A percentile compares a stretch with the other conserved stretches of the same genome.
phyloP scores from a whole-genome alignment of 1,140 invertebrate species.

The Helicoverpa armigera region DNA sequence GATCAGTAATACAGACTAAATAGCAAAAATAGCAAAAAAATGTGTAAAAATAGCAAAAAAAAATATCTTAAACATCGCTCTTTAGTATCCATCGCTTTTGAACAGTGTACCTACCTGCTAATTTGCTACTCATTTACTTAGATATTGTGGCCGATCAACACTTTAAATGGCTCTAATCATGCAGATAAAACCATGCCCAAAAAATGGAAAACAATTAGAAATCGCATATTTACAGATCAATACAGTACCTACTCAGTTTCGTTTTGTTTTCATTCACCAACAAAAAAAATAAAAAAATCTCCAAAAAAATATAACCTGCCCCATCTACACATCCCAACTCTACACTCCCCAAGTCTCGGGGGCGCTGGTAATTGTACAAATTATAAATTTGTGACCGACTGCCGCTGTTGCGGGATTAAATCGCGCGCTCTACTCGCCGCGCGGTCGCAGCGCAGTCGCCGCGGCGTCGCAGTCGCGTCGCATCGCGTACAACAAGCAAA shows the following conservation, averaged over 20 bases:
- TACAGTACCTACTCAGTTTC: no score
- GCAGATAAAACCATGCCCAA: no score
- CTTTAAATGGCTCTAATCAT: no score
- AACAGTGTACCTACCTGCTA: no score
- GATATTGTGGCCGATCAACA: no score
- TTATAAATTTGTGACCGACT: constrained; percentile 83
- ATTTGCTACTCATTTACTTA: no score
- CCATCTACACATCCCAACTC: constrained; percentile 56
- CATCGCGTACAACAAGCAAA: neutral
- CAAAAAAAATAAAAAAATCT: neutral
- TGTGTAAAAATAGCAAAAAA: neutral
- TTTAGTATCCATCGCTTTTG: no score
- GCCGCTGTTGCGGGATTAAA: constrained; percentile 67
- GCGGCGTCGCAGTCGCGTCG: constrained; percentile 52
- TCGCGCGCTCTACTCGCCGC: constrained; percentile 56
- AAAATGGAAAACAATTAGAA: no score
- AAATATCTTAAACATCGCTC: neutral
- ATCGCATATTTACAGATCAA: no score
- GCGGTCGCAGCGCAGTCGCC: constrained; percentile 51
- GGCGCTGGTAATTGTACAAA: constrained; percentile 81
- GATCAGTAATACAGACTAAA: no score
- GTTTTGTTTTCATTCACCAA: no score
- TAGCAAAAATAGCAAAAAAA: neutral
- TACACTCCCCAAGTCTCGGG: constrained; percentile 65
- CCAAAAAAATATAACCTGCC: neutral